A percentile compares a stretch with the other conserved stretches of the same genome.
These are phyloP conservation scores for Macaca nemestrina DNA, from an alignment of 2,113 vertebrate species.

Conservation along the genomic window DNA sequence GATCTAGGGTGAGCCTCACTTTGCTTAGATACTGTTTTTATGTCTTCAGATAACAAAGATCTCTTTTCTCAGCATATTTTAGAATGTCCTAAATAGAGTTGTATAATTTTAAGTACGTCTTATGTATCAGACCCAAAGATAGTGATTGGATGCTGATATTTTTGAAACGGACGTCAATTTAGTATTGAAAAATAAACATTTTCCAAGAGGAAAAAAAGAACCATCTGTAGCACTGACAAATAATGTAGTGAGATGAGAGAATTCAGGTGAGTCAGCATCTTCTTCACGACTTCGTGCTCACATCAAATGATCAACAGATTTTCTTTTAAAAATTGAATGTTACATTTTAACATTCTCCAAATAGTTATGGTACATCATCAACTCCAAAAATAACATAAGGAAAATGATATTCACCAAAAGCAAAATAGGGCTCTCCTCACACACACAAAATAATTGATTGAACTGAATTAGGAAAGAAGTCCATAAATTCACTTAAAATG, in stretches of 20 bases:
- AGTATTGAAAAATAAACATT: constrained; percentile 34
- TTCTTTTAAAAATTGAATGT: constrained; percentile 37
- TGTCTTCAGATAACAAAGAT: constrained; percentile 60
- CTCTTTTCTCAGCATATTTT: constrained; percentile 60
- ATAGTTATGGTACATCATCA: not conserved
- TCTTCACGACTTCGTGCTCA: not conserved
- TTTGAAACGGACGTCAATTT: constrained; percentile 28
- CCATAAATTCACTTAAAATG: not conserved
- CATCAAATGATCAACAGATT: not conserved
- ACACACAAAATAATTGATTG: not conserved
- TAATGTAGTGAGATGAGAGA: not conserved
- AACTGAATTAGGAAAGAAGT: not conserved
- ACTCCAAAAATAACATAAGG: not conserved
- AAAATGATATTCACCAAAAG: constrained; percentile 39
- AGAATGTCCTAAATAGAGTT: constrained; percentile 29
- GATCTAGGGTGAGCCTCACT: not conserved
- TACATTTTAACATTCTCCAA: not conserved
- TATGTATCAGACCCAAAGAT: not conserved
- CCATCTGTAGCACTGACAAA: not conserved
- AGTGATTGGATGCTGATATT: constrained; percentile 7
- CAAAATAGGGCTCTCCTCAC: not conserved
- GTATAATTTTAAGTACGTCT: constrained; percentile 50
- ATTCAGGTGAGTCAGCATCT: not conserved
- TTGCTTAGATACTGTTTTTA: constrained; percentile 59
- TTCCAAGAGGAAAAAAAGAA: not conserved